Evolutionary conservation across 1,140 invertebrate genomes (phyloP), one percentile per base, ranked within the genome.

Genomic region (Lordiphosa clarofinis): DNA sequence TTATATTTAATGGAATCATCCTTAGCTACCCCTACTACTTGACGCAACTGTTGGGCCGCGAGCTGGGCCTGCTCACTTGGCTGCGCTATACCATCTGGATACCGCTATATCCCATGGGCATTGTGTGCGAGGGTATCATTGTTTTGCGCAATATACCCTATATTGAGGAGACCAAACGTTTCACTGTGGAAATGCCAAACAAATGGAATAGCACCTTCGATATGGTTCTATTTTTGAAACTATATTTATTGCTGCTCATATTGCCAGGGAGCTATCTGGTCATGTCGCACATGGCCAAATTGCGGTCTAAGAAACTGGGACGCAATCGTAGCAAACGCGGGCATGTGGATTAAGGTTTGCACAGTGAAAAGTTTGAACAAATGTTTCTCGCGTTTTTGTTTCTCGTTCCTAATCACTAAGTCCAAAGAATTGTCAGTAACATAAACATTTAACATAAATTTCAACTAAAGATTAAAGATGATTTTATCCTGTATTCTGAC

Each of bases 1-100:
- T 5, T 11, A 36, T 33, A 8, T 19, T 12, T 38, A 47, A 19
- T 56, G 49, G 1, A 37, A 31, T 36, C 55, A 48, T n/a, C 3
- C 19, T 21, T 31, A 88, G 95, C 69, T 98, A 98, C 91, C 96
- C 96, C 10, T 98, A 94, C 89, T 98, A 98, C 88, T 94, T 98
- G 86, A 91, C 93, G 0, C 93, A 95, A 84, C 88, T 96, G 4
- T 92, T 96, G 56, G 93, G 95, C 31, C 91, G 92, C 24, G 92
- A 96, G 61, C 91, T 95, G 46, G 91, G 92, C 35, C 73, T 96
- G 11, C 86, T 98, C n/a, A 98, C 96, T 0, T 98, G 97, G 97
- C 89, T 98, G 0, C 91, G 97, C 21, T 98, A 98, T 82, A 95
- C 95, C 0, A 91, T 97, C 31, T 99, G 97, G 97, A 97, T 98